phyloP scores from a whole-genome alignment of 2,888 invertebrate species.

The Lasioglossum malachurum region DNA sequence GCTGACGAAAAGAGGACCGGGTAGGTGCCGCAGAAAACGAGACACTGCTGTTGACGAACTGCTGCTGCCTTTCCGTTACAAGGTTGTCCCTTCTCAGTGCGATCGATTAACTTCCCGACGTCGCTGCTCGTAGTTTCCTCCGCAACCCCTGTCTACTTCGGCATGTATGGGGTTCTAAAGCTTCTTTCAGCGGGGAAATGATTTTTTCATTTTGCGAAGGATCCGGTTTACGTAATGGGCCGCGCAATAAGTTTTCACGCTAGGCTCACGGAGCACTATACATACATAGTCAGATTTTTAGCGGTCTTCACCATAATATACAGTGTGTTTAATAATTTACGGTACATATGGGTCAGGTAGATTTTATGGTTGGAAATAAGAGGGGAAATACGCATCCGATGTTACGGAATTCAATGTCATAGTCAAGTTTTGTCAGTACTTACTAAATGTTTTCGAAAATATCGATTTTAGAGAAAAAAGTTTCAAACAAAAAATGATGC shows the following conservation, averaged over 20 bases:
- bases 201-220: not conserved
- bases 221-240: not conserved
- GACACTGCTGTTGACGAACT: slow-evolving; percentile 37
- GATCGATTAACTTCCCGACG: slow-evolving; percentile 42
- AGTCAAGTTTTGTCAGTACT: too few species aligned
- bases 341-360: too few species aligned
- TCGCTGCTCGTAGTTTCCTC: not conserved
- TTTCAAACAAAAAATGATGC: too few species aligned
- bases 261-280: too few species aligned
- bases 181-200: not conserved
- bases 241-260: not conserved
- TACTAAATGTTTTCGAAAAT: too few species aligned
- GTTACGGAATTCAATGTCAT: too few species aligned
- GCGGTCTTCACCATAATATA: too few species aligned
- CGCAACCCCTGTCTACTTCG: not conserved
- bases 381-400: too few species aligned
- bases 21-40: slow-evolving; percentile 53
- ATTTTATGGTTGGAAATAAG: too few species aligned
- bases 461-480: too few species aligned
- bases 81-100: slow-evolving; percentile 3
- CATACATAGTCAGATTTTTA: too few species aligned
- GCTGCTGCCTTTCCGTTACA: slow-evolving; percentile 31
- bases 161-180: not conserved
- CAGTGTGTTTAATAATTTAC: too few species aligned
- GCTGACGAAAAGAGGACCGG: slow-evolving; percentile 51